Evolutionary conservation across 2,113 vertebrate genomes (phyloP).

Genomic region (Gasterosteus nipponicus): DNA sequence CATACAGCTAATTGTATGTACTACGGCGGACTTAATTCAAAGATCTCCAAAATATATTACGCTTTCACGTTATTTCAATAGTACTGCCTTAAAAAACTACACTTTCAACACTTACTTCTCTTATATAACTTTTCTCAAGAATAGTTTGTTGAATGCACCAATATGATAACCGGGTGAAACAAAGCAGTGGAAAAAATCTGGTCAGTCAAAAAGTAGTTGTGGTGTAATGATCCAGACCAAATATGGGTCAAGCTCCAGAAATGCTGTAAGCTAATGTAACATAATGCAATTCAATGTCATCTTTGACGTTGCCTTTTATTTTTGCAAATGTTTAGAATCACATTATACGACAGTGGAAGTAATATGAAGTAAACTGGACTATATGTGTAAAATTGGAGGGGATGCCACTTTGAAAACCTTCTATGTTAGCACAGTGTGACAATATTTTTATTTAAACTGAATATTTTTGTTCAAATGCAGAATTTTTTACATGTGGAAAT

Average conservation of each 20-base stretch:
- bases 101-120: background rate
- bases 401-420: constrained; percentile 24
- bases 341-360: constrained; percentile 3
- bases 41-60: constrained; percentile 26
- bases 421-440: constrained; percentile 71
- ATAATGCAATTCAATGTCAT: background rate
- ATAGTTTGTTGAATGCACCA: constrained; percentile 13
- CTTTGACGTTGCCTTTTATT: constrained; percentile 10
- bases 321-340: background rate
- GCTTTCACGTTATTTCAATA: background rate
- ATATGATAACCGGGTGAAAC: background rate
- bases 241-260: background rate
- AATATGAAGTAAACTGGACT: background rate
- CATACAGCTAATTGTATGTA: constrained; percentile 30
- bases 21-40: constrained; percentile 20
- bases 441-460: constrained; percentile 81
- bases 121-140: background rate
- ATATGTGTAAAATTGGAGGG: background rate
- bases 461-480: constrained; percentile 80
- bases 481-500: constrained; percentile 45
- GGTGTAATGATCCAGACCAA: background rate
- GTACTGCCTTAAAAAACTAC: background rate
- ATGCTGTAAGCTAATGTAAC: background rate
- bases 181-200: constrained; percentile 7
- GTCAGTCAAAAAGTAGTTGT: background rate